These are phyloP conservation scores for Morbakka virulenta DNA, from an alignment of 30 jellyfish, hydroid and myxozoan species.

Conservation along the genomic window DNA sequence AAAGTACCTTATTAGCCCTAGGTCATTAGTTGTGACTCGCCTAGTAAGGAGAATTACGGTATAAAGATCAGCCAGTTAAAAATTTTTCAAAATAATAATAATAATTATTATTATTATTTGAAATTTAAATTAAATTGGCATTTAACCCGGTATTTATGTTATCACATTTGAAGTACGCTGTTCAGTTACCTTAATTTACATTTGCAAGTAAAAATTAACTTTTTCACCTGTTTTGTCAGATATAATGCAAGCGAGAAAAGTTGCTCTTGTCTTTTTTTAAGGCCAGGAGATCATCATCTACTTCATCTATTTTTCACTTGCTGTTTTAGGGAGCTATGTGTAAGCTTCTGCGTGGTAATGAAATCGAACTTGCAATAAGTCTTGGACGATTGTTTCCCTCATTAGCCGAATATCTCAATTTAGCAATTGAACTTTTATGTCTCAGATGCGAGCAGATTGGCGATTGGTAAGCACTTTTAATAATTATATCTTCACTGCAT, in stretches of 20 bases:
- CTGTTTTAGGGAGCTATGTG: conserved; percentile 48
- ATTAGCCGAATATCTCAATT: conserved; percentile 18
- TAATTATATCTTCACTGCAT: too few species aligned
- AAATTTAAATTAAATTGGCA: too few species aligned
- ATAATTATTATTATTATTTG: too few species aligned
- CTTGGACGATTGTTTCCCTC: conserved; percentile 44
- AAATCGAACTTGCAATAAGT: conserved; percentile 63
- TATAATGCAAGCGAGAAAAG: background rate
- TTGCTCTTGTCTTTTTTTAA: background rate
- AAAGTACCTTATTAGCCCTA: too few species aligned
- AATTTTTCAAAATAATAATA: too few species aligned
- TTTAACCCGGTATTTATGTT: too few species aligned
- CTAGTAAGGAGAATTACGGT: too few species aligned
- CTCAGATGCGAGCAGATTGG: conserved; percentile 55
- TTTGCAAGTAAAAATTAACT: background rate
- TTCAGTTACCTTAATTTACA: background rate
- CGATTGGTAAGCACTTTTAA: conserved; percentile 36
- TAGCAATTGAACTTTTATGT: conserved; percentile 33
- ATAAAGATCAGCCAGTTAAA: too few species aligned
- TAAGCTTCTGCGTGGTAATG: conserved; percentile 57
- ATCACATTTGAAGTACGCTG: too few species aligned
- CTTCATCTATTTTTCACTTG: too few species aligned
- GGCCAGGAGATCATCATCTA: too few species aligned
- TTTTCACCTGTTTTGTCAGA: background rate
- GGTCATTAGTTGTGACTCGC: too few species aligned